Evolutionary conservation across 1,140 invertebrate genomes (phyloP).

Genomic region (Archegozetes longisetosus): DNA sequence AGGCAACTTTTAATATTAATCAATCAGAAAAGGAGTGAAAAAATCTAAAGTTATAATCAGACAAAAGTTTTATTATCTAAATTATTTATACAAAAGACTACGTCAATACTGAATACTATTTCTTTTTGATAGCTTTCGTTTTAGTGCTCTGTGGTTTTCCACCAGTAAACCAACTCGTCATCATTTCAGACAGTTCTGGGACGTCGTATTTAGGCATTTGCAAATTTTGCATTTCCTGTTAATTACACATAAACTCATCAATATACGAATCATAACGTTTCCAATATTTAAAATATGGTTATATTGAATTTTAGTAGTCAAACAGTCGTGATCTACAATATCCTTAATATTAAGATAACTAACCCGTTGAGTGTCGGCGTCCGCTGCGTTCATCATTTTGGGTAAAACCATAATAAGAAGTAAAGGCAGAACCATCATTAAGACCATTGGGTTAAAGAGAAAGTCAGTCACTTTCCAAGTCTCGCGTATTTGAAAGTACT

Average conservation of each 20-base stretch:
- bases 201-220: conserved; percentile 64
- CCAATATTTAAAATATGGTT: neutral
- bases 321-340: conserved; percentile 2
- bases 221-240: conserved; percentile 69
- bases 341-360: conserved; percentile 1
- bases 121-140: conserved; percentile 45
- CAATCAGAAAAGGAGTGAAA: too few relatives aligned
- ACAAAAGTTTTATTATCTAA: too few relatives aligned
- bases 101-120: too few relatives aligned
- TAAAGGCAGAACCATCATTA: conserved; percentile 91
- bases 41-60: too few relatives aligned
- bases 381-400: conserved; percentile 73
- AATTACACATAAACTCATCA: conserved; percentile 18
- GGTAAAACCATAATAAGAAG: conserved; percentile 79
- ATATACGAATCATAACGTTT: too few relatives aligned
- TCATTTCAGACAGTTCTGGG: conserved; percentile 77
- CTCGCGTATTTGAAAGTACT: conserved; percentile 84
- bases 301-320: conserved; percentile 6
- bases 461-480: conserved; percentile 91
- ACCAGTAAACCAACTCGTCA: conserved; percentile 36
- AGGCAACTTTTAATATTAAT: too few relatives aligned
- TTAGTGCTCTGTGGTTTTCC: conserved; percentile 11
- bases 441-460: conserved; percentile 88
- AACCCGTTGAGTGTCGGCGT: conserved; percentile 78
- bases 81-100: too few relatives aligned